Evolutionary conservation across 2,113 vertebrate genomes (phyloP).

Genomic region (Gobius niger): DNA sequence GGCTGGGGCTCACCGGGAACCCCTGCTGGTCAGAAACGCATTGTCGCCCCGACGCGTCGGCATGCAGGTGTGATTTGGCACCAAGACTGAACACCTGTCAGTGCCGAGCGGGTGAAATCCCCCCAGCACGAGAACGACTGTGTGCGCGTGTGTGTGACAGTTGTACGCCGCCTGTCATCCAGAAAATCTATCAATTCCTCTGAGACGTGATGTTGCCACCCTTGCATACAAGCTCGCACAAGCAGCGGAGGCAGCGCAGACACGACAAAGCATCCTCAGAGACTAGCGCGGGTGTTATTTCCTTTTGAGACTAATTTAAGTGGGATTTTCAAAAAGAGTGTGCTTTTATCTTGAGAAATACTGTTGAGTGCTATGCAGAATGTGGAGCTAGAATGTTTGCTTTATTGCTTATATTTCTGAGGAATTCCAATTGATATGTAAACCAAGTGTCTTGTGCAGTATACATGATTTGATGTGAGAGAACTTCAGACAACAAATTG

Average conservation of each 20-base stretch:
- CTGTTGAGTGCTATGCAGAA: not conserved
- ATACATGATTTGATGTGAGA: too few relatives aligned
- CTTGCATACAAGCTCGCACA: not conserved
- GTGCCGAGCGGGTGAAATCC: constrained; percentile 19
- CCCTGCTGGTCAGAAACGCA: constrained; percentile 26
- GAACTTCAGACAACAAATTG: too few relatives aligned
- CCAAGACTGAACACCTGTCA: constrained; percentile 29
- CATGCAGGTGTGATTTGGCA: constrained; percentile 24
- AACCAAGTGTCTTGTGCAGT: too few relatives aligned
- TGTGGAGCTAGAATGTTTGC: not conserved
- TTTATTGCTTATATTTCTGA: not conserved
- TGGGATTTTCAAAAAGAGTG: not conserved
- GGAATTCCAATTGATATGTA: too few relatives aligned
- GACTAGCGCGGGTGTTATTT: constrained; percentile 5
- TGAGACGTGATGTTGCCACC: constrained; percentile 18
- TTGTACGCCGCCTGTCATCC: constrained; percentile 30
- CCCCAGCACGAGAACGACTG: not conserved
- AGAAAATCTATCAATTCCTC: constrained; percentile 25
- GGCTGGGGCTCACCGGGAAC: not conserved
- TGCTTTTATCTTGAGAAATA: not conserved
- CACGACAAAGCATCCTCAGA: not conserved
- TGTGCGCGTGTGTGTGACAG: constrained; percentile 12
- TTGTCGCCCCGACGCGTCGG: constrained; percentile 19
- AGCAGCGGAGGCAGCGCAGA: not conserved
- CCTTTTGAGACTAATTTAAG: not conserved